These are phyloP conservation scores for Eulemur coronatus DNA, from an alignment of 2,797 vertebrate species.

Conservation along the genomic window DNA sequence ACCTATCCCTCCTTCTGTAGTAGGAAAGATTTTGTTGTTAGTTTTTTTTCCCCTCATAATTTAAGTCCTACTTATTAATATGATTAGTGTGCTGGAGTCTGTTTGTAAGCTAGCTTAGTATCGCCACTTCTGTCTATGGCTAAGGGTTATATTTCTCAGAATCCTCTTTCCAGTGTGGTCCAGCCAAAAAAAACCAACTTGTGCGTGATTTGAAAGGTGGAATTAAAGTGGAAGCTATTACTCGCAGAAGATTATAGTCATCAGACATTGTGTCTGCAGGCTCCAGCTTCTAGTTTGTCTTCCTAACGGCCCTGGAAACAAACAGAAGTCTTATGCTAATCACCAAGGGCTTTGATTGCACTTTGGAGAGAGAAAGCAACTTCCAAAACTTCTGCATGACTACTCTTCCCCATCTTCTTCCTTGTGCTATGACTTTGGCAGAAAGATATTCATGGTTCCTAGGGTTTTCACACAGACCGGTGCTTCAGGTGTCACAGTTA, in stretches of 20 bases:
- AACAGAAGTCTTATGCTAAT: not conserved
- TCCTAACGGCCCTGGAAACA: not conserved
- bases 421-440: not conserved
- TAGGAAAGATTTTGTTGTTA: not conserved
- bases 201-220: not conserved
- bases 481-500: not conserved
- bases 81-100: not conserved
- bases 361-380: not conserved
- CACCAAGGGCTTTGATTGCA: not conserved
- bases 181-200: not conserved
- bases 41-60: not conserved
- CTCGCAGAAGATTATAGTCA: not conserved
- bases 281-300: not conserved
- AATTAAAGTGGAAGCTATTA: not conserved
- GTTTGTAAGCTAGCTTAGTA: constrained; percentile 2
- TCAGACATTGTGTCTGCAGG: not conserved
- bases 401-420: not conserved
- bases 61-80: not conserved
- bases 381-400: not conserved
- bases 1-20: not conserved
- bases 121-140: not conserved
- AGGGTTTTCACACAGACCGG: not conserved
- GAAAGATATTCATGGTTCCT: not conserved
- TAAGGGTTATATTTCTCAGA: not conserved
- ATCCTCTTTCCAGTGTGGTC: not conserved